Evolutionary conservation across 2,888 invertebrate genomes (phyloP).

Genomic region (Yponomeuta sedellus): DNA sequence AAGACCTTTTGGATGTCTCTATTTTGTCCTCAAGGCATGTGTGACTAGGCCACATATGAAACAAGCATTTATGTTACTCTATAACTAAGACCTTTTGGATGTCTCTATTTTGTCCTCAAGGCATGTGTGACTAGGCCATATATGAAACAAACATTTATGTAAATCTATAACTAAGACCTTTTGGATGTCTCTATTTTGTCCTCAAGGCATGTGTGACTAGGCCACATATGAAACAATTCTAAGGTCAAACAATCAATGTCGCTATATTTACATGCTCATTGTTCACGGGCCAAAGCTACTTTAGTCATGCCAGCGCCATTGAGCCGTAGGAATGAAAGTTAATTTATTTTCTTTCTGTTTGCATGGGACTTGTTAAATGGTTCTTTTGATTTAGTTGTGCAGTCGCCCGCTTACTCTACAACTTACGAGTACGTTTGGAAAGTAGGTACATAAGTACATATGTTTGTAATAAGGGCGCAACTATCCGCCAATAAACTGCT

Average conservation of each 20-base stretch:
- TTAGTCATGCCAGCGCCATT: background rate
- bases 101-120: background rate
- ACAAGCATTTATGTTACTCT: no score
- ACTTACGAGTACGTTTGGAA: no score
- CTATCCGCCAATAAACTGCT: no score
- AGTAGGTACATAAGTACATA: no score
- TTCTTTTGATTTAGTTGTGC: no score
- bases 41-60: background rate
- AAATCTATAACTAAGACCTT: background rate
- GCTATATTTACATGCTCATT: background rate
- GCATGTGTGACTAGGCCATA: background rate
- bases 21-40: background rate
- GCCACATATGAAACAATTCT: background rate
- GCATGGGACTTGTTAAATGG: background rate
- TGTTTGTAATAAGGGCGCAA: no score
- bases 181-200: background rate
- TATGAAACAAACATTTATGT: background rate
- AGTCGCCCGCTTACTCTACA: no score
- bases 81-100: conserved; percentile 3
- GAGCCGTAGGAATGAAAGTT: background rate
- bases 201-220: background rate
- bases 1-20: background rate
- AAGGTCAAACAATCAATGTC: background rate
- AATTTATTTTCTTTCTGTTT: background rate
- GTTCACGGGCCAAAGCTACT: background rate